Percentiles rank a stretch among this genome's conserved stretches.
These are phyloP conservation scores for Pelodiscus sinensis DNA, from an alignment of 2,113 vertebrate genomes.

Conservation along the genomic window DNA sequence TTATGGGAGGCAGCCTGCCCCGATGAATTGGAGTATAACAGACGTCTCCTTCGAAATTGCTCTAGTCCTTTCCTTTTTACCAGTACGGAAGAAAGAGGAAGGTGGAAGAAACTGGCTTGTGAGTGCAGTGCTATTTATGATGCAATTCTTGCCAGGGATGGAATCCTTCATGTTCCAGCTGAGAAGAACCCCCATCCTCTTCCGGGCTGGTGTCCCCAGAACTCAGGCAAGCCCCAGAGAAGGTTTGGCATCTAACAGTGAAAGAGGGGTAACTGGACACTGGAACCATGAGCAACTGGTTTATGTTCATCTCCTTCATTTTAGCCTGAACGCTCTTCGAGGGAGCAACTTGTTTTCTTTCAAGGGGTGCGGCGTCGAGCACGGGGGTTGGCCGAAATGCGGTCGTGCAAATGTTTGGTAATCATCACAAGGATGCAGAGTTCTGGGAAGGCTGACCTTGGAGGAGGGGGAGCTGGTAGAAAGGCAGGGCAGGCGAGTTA, in stretches of 20 bases:
- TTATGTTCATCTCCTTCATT: background rate
- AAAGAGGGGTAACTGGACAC: background rate
- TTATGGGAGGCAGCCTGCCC: constrained; percentile 38
- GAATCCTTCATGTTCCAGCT: constrained; percentile 64
- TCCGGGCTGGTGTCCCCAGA: background rate
- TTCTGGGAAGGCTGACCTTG: background rate
- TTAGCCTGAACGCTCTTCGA: background rate
- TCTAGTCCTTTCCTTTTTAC: constrained; percentile 64
- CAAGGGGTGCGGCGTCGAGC: background rate
- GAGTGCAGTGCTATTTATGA: constrained; percentile 63
- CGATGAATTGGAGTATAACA: constrained; percentile 30
- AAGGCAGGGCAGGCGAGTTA: background rate
- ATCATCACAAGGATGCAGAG: background rate
- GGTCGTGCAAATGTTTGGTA: background rate
- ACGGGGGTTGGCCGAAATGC: background rate
- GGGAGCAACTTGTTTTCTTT: background rate
- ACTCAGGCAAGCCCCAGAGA: constrained; percentile 8
- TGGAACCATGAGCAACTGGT: background rate
- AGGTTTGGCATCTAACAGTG: background rate
- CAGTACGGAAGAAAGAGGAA: constrained; percentile 63
- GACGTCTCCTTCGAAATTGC: background rate
- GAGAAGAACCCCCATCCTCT: constrained; percentile 58
- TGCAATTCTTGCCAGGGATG: constrained; percentile 62
- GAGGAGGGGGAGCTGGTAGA: background rate
- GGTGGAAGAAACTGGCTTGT: constrained; percentile 56